Base-by-base conservation (phyloP, 2,797 vertebrate genomes). In the Manis crassicaudata region DNA sequence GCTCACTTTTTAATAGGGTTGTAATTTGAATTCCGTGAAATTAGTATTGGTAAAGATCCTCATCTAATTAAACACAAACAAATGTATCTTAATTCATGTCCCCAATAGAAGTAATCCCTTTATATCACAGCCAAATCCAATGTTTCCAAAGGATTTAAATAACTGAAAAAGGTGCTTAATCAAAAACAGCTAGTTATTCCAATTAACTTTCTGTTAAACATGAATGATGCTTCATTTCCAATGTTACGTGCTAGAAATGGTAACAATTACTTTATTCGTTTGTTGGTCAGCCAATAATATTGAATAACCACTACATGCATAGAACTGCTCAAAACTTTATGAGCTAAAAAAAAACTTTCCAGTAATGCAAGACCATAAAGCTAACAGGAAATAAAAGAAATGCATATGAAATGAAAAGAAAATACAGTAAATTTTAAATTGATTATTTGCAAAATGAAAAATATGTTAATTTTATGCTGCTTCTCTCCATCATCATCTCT, bases 131-230 rank as follows among this genome's bases (percentile, higher is more conserved):
- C 20, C 80, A 92, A 90, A 4, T 92, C 87, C 76, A 92, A 52
- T 95, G n/a, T 1, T 94, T 95, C 81, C 54, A 94, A 90, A 93
- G 25, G 79, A 95, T 94, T 91, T 95, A 91, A 95, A 89, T 93
- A 85, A 56, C 79, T 54, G 27, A 82, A 37, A 95, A 85, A 94
- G 18, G 50, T 83, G 17, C 73, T 95, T 96, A 82, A 75, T 93
- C 58, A 77, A 95, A 95, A 92, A 23, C 2, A 89, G 52, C 54
- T 89, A 77, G 46, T 93, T 95, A 95, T 62, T 92, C 43, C 84
- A 95, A 96, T 90, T 94, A 95, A 84, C 84, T 93, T 96, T 87
- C 80, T 89, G 54, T 84, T 93, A 88, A 94, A 93, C 60, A 67
- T 90, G 67, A 97, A 88, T 79, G 73, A 90, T 90, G 63, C 11